These are phyloP conservation scores for Chironomus riparius DNA, from an alignment of 2,888 invertebrate genomes.

Conservation along the genomic window DNA sequence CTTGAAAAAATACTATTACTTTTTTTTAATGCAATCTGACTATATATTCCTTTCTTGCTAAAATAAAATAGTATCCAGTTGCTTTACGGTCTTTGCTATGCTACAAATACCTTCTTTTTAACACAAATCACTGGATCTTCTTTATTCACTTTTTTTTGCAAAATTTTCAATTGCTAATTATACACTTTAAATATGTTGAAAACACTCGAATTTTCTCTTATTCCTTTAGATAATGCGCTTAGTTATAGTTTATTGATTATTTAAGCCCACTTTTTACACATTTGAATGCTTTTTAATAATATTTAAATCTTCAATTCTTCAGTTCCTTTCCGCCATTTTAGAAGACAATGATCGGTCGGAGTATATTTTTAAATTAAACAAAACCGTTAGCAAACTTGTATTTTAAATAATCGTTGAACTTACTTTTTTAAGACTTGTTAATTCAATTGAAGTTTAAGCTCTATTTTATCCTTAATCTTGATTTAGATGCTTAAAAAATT, in stretches of 20 bases:
- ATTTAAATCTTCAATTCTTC: neutral
- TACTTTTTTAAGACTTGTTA: too few species aligned
- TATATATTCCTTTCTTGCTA: neutral
- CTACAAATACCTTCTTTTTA: neutral
- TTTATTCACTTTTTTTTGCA: slow-evolving; percentile 9
- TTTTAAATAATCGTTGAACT: too few species aligned
- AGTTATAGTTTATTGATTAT: neutral
- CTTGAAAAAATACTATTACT: neutral
- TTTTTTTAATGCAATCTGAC: neutral
- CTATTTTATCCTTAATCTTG: too few species aligned
- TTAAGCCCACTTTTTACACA: neutral
- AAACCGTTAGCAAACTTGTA: too few species aligned
- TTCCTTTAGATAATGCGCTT: neutral
- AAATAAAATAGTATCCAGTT: slow-evolving; percentile 14
- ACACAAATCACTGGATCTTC: slow-evolving; percentile 10
- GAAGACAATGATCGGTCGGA: too few species aligned
- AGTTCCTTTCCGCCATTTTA: neutral
- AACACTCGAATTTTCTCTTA: neutral
- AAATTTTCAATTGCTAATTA: slow-evolving; percentile 6
- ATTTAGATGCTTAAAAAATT: too few species aligned
- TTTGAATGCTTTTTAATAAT: neutral
- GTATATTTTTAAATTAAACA: too few species aligned
- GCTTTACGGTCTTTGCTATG: neutral
- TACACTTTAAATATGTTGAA: neutral
- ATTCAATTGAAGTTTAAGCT: too few species aligned